Base-by-base conservation (phyloP, 2,797 vertebrate genomes). In the Syndactyla subalaris region DNA sequence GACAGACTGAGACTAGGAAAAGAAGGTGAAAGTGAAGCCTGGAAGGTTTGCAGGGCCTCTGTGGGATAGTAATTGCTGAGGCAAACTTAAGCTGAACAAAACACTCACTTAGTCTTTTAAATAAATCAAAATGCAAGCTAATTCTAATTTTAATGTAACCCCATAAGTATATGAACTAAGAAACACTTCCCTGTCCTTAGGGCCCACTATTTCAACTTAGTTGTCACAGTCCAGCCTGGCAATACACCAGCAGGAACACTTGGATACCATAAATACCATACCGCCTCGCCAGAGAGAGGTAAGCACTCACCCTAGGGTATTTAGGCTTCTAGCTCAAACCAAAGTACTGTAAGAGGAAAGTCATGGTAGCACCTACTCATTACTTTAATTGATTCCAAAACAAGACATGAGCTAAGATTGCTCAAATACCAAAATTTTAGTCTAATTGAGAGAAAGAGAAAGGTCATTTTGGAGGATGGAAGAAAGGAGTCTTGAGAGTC, bases 71-170 rank as follows among this genome's bases (percentile, higher is more conserved):
- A 95, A 90, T 93, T 93, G 85, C 90, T 91, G 77, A 96, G 76
- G 77, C 91, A 96, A 96, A 92, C 86, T 83, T 83, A 49, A 82
- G 45, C 48, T 79, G 84, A 96, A 93, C 62, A 84, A 59, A 95
- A 51, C 59, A 72, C 36, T 94, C 82, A 62, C 71, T 94, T 88
- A 54, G 30, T 21, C 52, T 93, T 88, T 94, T 94, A 94, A 96
- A 97, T 91, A 96, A 93, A 93, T 89, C 49, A 93, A 93, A 93
- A 88, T 49, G 80, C 61, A 85, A 85, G 76, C 26, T 77, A 93
- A 84, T 92, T 93, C 85, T 71, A 48, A 90, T 73, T 95, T 89
- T 88, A 85, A 90, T 82, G 58, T 51, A 65, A 78, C 32, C 26
- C 23, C 72, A 8, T 85, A 86, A 93, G 79, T 15, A 17, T 22